Percentiles rank a stretch among this genome's conserved stretches.
phyloP scores from a whole-genome alignment of 2,113 vertebrate genomes.

The Actenoides hombroni region DNA sequence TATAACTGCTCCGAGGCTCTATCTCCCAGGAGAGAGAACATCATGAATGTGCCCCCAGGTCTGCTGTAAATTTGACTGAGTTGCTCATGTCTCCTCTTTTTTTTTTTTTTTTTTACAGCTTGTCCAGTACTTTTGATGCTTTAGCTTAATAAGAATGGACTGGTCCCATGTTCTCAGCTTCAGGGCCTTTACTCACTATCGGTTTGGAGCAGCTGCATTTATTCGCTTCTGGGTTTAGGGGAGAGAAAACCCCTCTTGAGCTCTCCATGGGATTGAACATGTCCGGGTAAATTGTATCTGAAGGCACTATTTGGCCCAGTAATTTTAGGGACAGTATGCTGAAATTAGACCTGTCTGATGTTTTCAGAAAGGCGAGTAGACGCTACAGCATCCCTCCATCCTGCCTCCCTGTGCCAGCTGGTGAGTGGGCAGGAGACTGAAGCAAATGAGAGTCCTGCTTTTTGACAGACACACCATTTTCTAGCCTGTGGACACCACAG shows the following conservation, averaged over 20 bases:
- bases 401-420: not conserved
- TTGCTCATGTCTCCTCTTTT: not conserved
- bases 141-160: constrained; percentile 47
- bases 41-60: constrained; percentile 1
- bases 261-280: not conserved
- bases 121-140: constrained; percentile 38
- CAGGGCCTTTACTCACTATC: constrained; percentile 28
- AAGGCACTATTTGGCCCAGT: not conserved
- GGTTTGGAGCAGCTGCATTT: constrained; percentile 50
- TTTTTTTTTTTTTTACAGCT: not conserved
- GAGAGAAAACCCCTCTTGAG: constrained; percentile 32
- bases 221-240: not conserved
- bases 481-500: not conserved
- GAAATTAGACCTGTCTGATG: not conserved
- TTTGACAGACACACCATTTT: not conserved
- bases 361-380: not conserved
- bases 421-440: not conserved
- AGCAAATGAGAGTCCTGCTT: not conserved
- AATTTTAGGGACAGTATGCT: not conserved
- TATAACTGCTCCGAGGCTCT: not conserved
- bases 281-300: constrained; percentile 18
- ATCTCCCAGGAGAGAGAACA: not conserved
- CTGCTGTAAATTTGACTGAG: constrained; percentile 37
- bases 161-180: constrained; percentile 16
- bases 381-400: not conserved